Conservation (phyloP, 2,113 vertebrate species). For the Leptosomus discolor region DNA sequence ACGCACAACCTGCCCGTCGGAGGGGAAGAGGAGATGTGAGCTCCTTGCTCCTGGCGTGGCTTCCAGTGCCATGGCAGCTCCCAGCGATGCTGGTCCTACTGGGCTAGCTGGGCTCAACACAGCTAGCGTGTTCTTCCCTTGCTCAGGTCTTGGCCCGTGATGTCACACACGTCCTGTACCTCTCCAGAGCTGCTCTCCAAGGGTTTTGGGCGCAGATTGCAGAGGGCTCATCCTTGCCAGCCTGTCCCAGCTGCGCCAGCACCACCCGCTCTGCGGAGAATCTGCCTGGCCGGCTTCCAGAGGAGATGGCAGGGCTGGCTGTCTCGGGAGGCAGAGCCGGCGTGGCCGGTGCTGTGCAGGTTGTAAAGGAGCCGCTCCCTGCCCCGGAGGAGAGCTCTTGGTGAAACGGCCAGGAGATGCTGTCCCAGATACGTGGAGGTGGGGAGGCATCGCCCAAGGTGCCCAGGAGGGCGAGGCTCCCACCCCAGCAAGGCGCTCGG, state of each 20-base stretch:
- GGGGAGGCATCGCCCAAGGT: not conserved
- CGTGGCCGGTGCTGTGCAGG: rapidly evolving
- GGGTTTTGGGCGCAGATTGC: not conserved
- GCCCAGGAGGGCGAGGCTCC: not conserved
- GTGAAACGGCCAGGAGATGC: not conserved
- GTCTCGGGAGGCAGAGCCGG: not conserved
- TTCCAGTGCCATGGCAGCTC: not conserved
- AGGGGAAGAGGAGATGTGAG: not conserved
- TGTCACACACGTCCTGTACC: rapidly evolving
- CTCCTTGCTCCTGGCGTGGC: not conserved
- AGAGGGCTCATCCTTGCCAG: not conserved
- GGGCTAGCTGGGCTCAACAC: not conserved
- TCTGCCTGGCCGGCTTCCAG: not conserved
- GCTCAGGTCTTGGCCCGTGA: rapidly evolving
- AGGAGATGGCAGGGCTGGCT: not conserved
- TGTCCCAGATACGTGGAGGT: rapidly evolving
- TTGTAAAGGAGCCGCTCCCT: not conserved
- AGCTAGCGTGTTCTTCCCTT: not conserved
- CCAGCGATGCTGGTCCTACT: not conserved
- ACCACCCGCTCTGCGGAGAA: rapidly evolving
- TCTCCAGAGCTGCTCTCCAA: rapidly evolving
- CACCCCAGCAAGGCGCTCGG: rapidly evolving
- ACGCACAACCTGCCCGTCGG: rapidly evolving
- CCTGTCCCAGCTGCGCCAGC: rapidly evolving
- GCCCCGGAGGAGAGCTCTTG: not conserved